Conservation (phyloP, 2,113 vertebrate genomes). For the Chionis minor region DNA sequence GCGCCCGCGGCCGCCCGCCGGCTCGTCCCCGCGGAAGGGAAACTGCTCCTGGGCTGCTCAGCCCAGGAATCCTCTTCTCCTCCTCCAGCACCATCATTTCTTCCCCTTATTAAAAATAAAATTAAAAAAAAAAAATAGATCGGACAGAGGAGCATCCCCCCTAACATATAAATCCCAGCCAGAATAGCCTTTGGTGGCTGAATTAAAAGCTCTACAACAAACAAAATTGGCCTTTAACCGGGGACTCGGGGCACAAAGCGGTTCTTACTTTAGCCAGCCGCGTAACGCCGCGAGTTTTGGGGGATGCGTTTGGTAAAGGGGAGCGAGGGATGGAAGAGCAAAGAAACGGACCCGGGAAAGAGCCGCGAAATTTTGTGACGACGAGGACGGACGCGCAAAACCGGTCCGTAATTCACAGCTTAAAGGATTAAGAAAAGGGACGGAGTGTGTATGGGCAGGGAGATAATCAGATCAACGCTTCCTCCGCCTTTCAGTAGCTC, state of each 20-base stretch:
- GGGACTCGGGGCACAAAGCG: neutral
- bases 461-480: constrained; percentile 30
- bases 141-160: neutral
- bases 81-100: neutral
- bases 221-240: neutral
- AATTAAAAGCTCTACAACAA: neutral
- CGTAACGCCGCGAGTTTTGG: neutral
- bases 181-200: neutral
- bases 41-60: neutral
- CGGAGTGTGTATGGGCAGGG: neutral
- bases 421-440: neutral
- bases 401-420: neutral
- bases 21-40: neutral
- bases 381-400: neutral
- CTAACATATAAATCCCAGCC: neutral
- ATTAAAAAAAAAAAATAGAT: no score
- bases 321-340: neutral
- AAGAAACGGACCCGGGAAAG: neutral
- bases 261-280: neutral
- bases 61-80: neutral
- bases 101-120: neutral
- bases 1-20: neutral
- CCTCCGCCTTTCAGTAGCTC: constrained; percentile 61
- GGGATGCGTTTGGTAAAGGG: neutral
- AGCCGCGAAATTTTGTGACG: neutral